Percentiles rank a stretch among this genome's conserved stretches.
Evolutionary conservation across 2,888 invertebrate species (phyloP).

Genomic region (Lampropteryx suffumata): DNA sequence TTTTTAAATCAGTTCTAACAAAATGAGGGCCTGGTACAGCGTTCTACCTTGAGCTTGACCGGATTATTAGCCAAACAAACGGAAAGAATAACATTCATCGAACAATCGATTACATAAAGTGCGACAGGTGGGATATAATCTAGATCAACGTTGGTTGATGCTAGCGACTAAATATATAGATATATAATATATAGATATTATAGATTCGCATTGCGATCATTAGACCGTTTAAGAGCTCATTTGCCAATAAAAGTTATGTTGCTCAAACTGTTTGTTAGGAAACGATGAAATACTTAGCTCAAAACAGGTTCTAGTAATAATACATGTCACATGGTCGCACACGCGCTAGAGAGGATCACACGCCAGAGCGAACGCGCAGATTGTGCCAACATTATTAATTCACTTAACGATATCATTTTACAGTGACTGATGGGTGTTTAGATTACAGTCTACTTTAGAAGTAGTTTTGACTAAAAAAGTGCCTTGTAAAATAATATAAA

Average conservation of each 20-base stretch:
- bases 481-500: too few relatives aligned
- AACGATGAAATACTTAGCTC: constrained; percentile 27
- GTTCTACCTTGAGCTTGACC: constrained; percentile 63
- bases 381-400: constrained; percentile 45
- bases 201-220: background rate
- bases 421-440: constrained; percentile 4
- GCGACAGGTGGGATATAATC: constrained; percentile 36
- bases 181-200: background rate
- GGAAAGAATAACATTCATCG: constrained; percentile 33
- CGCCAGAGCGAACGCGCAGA: constrained; percentile 42
- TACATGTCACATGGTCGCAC: constrained; percentile 46
- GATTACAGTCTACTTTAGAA: constrained; percentile 9
- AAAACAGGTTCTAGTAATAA: constrained; percentile 26
- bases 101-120: constrained; percentile 51
- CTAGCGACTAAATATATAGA: background rate
- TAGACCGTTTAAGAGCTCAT: constrained; percentile 1
- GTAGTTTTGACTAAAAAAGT: too few relatives aligned
- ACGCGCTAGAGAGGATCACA: constrained; percentile 39
- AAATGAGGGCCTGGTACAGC: background rate
- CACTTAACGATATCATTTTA: constrained; percentile 41
- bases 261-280: constrained; percentile 14
- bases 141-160: constrained; percentile 5
- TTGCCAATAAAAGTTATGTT: constrained; percentile 10
- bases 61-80: constrained; percentile 40
- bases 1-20: background rate